Base-by-base conservation (phyloP, 2,888 invertebrate species). In the Thumatha senex region DNA sequence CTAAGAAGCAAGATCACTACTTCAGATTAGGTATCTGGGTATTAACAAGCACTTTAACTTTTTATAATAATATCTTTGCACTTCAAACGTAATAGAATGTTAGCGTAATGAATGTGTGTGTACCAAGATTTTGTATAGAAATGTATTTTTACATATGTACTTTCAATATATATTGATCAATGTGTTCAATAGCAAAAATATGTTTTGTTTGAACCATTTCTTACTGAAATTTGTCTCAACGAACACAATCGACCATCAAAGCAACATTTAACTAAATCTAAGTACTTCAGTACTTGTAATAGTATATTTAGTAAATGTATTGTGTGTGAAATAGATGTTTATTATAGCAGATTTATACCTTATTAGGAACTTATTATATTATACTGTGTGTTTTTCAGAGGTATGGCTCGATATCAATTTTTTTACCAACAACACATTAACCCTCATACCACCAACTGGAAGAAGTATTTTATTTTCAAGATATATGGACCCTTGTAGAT, bases 291-390 rank as follows among this genome's bases (percentile, higher is more conserved):
- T n/a, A 15, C 39, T 33, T 18, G 7, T 43, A 18, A 11, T 44
- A 24, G 18, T 35, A 34, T 12, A 40, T 14, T 54, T 39, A 41
- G 13, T 43, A 15, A 43, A 40, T 52, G 40, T 52, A 29, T 45
- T 40, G 31, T 59, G 44, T 44, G 12, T 51, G 31, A 49, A 54
- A 38, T 55, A 53, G 54, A 58, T 42, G 54, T 67, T 56, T 62
- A 63, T 44, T 34, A 50, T 57, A 61, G 48, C 51, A 40, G 41
- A 51, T 49, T 47, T 62, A 55, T 62, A 66, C 61, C 68, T 67
- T 69, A 68, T 63, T 73, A 67, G 70, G 65, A n/a, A n/a, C n/a
- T n/a, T 71, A 67, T 61, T 39, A 35, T 61, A 67, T 53, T 63
- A 42, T 67, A 72, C 56, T 61, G 62, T 33, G 54, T 61, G 63